Base-by-base conservation (phyloP, 2,888 invertebrate species). In the Coleophora deauratella region DNA sequence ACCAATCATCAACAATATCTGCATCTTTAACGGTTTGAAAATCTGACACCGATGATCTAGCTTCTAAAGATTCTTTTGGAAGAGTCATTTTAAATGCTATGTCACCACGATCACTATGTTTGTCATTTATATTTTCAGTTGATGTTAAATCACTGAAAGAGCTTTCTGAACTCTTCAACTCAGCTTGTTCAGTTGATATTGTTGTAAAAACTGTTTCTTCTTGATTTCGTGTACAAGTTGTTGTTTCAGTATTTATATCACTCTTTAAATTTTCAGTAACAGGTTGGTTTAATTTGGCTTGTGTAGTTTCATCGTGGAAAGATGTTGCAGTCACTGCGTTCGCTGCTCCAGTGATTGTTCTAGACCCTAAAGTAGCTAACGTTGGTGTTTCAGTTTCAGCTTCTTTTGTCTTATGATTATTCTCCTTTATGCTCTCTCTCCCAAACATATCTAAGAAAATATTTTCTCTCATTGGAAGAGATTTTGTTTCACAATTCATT, bases 401-500 rank as follows among this genome's bases (percentile, higher is more conserved):
- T 35, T 33, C 27, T 37, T 31, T 21, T 27, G 28, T 37, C 8
- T 37, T 43, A 33, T 35, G 30, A 15, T 37, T 38, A 9, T 21
- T 35, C 38, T 42, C 35, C 38, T 42, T 31, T 40, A 15, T 12
- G 2, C 33, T 42, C n/a, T 37, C 34, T 31, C 34, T n/a, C 6
- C 21, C 21, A 21, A 21, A 21, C 6, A 21, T 21, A 21, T 21
- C 21, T 21, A 50, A 35, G 43, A 49, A 52, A 39, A 46, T 38
- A 33, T 47, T 45, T 27, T 45, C 39, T 46, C 54, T 59, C 49
- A 55, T 52, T 36, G 51, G 56, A 39, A 68, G 3, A 4, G 21
- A 21, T 6, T 21, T 21, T 21, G 21, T 4, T 21, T 21, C 21
- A 60, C 95, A 95, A 38, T 90, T 86, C 0, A 88, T 67, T 82